phyloP scores from a whole-genome alignment of 1,140 invertebrate genomes.

The silkworm (Bombyx mori) region ASM3026992v2 NC_085124.1:5861501-5862000 shows the following conservation, averaged over 20 bases:
- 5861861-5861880: slow-evolving; percentile 39
- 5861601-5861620: no score
- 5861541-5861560: no score
- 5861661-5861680: slow-evolving; percentile 50
- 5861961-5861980: slow-evolving; percentile 25
- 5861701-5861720: slow-evolving; percentile 57
- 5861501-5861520: no score
- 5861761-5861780: slow-evolving; percentile 41
- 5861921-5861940: slow-evolving; percentile 57
- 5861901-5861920: slow-evolving; percentile 55
- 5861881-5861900: slow-evolving; percentile 29
- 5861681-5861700: slow-evolving; percentile 38
- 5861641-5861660: slow-evolving; percentile 60
- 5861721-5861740: slow-evolving; percentile 44
- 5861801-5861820: slow-evolving; percentile 40
- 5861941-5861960: slow-evolving; percentile 30
- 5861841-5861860: slow-evolving; percentile 47
- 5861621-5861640: background rate
- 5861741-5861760: slow-evolving; percentile 36
- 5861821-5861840: slow-evolving; percentile 42
- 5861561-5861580: no score
- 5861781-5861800: slow-evolving; percentile 43
- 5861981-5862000: slow-evolving; percentile 51
- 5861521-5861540: no score
- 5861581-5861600: no score